These are phyloP conservation scores for Cephus runcator DNA, from an alignment of 2,888 invertebrate genomes.

Conservation along the genomic window DNA sequence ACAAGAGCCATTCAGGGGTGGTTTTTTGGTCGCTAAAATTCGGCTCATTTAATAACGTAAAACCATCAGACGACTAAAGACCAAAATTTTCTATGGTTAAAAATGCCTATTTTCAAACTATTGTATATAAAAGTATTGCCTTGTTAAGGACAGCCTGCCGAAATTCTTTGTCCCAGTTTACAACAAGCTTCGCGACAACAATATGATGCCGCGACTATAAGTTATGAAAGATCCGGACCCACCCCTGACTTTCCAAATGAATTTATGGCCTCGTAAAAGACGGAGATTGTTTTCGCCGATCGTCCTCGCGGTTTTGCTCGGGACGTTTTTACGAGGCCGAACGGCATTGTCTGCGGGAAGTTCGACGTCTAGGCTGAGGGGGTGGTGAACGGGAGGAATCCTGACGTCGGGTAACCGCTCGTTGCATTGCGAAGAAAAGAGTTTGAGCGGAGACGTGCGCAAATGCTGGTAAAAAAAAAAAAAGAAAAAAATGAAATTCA, in stretches of 20 bases:
- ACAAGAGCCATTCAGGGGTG: not conserved
- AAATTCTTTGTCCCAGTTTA: conserved; percentile 16
- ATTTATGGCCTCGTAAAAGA: conserved; percentile 55
- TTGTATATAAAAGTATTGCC: not conserved
- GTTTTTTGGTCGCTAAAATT: no score
- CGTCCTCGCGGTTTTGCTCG: conserved; percentile 46
- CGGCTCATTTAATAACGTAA: not conserved
- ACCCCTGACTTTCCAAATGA: conserved; percentile 39
- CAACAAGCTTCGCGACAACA: conserved; percentile 15
- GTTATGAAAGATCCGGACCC: conserved; percentile 15
- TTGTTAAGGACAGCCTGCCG: not conserved
- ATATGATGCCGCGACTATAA: conserved; percentile 15
- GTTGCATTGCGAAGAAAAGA: not conserved
- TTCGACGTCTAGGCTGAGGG: conserved; percentile 6
- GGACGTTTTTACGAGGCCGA: conserved; percentile 53
- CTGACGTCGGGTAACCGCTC: not conserved
- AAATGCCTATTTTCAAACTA: not conserved
- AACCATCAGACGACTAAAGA: not conserved
- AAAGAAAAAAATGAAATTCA: not conserved
- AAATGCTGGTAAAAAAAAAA: not conserved
- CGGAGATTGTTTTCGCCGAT: conserved; percentile 45
- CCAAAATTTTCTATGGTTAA: not conserved
- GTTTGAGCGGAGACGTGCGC: not conserved
- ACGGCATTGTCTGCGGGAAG: conserved; percentile 37
- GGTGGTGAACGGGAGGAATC: not conserved